Percentiles rank a stretch among this genome's conserved stretches.
These are phyloP conservation scores for Hydropsyche tenuis DNA, from an alignment of 1,140 invertebrate species.

Conservation along the genomic window DNA sequence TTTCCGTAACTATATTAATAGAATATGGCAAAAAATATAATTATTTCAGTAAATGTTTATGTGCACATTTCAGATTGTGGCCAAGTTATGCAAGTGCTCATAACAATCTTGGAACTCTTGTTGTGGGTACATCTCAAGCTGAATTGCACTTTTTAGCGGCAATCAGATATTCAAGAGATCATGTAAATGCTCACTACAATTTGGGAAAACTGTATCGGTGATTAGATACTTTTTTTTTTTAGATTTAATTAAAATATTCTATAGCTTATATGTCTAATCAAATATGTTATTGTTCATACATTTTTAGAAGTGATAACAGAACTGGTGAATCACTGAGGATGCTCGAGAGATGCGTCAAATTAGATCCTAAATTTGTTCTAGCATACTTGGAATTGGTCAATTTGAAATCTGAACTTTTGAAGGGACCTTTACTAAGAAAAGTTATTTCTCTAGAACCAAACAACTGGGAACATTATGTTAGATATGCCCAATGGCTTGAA, in stretches of 20 bases:
- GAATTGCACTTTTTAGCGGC: constrained; percentile 80
- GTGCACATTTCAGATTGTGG: constrained; percentile 72
- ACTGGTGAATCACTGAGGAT: constrained; percentile 70
- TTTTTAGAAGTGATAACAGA: constrained; percentile 70
- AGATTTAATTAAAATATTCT: background rate
- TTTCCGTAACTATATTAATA: no score
- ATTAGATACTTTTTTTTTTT: background rate
- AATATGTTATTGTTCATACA: background rate
- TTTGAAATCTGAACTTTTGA: constrained; percentile 63
- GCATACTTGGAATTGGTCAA: constrained; percentile 72
- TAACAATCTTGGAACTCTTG: constrained; percentile 86
- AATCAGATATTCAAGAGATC: constrained; percentile 75
- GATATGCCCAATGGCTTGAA: constrained; percentile 72
- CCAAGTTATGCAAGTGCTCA: constrained; percentile 86
- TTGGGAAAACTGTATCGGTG: constrained; percentile 84
- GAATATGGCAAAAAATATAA: background rate
- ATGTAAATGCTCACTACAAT: constrained; percentile 87
- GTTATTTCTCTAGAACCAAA: constrained; percentile 68
- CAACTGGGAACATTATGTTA: constrained; percentile 71
- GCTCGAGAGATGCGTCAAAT: constrained; percentile 69
- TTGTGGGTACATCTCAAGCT: constrained; percentile 70
- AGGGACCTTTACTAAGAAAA: constrained; percentile 62
- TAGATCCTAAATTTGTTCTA: constrained; percentile 71
- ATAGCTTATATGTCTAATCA: no score
- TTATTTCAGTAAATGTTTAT: background rate